Evolutionary conservation across 92 coral and sea anemone species (phyloP), one percentile per base, ranked within the genome.

Genomic region (Parazoanthus atlanticus): DNA sequence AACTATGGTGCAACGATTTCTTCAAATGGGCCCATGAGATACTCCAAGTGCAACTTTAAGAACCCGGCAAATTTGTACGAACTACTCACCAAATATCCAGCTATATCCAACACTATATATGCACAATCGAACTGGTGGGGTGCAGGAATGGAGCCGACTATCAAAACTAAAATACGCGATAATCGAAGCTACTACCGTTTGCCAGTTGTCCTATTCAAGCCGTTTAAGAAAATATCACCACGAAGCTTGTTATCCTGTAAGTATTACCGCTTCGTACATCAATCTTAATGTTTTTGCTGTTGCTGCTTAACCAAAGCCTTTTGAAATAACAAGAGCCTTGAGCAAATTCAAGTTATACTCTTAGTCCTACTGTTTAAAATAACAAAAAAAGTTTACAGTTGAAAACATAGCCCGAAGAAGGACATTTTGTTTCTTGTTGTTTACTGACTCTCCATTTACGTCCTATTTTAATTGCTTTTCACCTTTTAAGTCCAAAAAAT

Each of bases 111-210:
- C 74, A 77, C 89, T 15, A 89, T 93, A 25, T 75, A 85, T 34
- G 95, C 91, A 8, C 34, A 65, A 1, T 30, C n/a, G 6, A 93
- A 93, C 56, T 93, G 95, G 95, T 91, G 94, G 91, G 95, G 95
- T 0, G 46, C 52, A 26, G 95, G 95, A 25, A 34, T 58, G 26
- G 79, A 74, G 73, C 76, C 90, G 46, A 74, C 89, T 4, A 90
- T 93, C 31, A 81, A 77, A 26, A 75, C 74, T 46, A 76, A 91
- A 40, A 81, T 93, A 61, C 82, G 79, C 25, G 95, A 86, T 30
- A 89, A 89, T 17, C 79, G 72, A 28, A 76, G 71, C 10, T 81
- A 91, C 19, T 47, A 89, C 86, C 47, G 78, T 12, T 74, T 91
- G 40, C 90, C 90, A 11, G 28, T 71, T 56, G 92, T 93, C n/a